Percentiles rank a stretch among this genome's conserved stretches.
Conservation (phyloP, 2,888 invertebrate genomes). For the Rhodophaea formosa region DNA sequence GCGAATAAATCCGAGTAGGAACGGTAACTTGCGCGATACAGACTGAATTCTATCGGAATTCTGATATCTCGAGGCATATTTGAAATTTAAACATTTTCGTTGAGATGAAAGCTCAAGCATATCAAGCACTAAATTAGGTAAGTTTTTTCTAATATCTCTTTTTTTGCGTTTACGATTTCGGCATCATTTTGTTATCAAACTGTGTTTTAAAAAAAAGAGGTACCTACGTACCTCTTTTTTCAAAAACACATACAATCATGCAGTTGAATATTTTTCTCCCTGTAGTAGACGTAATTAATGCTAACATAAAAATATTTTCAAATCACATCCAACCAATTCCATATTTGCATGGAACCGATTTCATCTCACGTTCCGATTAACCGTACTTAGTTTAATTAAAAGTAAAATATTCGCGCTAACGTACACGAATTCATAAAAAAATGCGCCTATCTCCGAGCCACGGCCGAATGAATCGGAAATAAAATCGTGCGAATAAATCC, state of each 20-base stretch:
- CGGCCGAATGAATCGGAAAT: conserved; percentile 44
- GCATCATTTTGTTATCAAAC: too few species aligned
- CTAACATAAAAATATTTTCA: neutral
- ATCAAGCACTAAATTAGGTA: too few species aligned
- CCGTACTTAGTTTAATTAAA: conserved; percentile 12
- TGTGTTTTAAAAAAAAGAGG: too few species aligned
- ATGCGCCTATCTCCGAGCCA: conserved; percentile 32
- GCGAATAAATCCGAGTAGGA: conserved; percentile 41
- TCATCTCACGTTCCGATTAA: neutral
- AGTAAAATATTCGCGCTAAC: conserved; percentile 3
- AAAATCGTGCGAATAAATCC: conserved; percentile 45
- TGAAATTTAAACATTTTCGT: neutral
- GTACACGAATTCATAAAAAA: conserved; percentile 21
- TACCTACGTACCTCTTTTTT: too few species aligned
- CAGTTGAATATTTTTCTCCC: too few species aligned
- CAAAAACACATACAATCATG: too few species aligned
- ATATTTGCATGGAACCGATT: neutral
- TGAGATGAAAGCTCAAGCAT: too few species aligned
- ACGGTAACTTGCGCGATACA: conserved; percentile 37
- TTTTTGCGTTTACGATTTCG: too few species aligned
- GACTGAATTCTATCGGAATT: conserved; percentile 13
- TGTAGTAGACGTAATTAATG: too few species aligned
- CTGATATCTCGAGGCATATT: conserved; percentile 1
- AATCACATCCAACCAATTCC: neutral
- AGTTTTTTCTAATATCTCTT: too few species aligned